Conservation (phyloP, 2,113 vertebrate species). For the Macrotus californicus region DNA sequence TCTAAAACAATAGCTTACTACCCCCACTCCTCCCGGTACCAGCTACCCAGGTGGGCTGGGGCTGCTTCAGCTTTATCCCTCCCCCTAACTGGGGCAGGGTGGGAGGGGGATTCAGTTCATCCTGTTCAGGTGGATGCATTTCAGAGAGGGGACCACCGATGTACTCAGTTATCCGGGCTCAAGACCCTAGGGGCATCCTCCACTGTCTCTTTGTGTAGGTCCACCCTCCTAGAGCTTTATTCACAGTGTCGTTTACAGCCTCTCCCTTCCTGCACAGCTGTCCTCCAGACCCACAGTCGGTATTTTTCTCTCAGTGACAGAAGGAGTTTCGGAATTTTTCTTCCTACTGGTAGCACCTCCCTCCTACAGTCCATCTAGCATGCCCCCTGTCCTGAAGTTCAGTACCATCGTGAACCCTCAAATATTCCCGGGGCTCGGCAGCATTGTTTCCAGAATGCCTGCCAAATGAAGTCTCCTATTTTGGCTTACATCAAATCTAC, state of each 20-base stretch:
- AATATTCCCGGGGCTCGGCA: background rate
- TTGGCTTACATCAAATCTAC: background rate
- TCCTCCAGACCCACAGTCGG: background rate
- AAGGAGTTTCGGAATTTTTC: background rate
- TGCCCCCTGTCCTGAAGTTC: background rate
- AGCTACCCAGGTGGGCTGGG: background rate
- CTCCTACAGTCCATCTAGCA: background rate
- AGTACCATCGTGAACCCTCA: background rate
- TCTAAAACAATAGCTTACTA: background rate
- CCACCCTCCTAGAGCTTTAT: background rate
- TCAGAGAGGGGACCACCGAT: background rate
- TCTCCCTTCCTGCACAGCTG: background rate
- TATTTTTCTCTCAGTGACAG: background rate
- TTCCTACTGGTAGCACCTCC: background rate
- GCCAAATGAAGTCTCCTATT: background rate
- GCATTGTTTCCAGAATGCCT: conserved; percentile 1
- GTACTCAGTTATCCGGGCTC: background rate
- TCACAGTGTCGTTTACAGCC: background rate
- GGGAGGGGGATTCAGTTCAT: background rate
- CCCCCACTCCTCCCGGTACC: background rate
- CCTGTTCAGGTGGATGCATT: background rate
- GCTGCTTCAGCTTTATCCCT: background rate
- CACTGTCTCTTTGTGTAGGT: background rate
- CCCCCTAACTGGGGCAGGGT: background rate
- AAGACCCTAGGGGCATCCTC: background rate